These are phyloP conservation scores for Aproaerema taeniolella DNA, from an alignment of 2,888 invertebrate species.

Conservation along the genomic window DNA sequence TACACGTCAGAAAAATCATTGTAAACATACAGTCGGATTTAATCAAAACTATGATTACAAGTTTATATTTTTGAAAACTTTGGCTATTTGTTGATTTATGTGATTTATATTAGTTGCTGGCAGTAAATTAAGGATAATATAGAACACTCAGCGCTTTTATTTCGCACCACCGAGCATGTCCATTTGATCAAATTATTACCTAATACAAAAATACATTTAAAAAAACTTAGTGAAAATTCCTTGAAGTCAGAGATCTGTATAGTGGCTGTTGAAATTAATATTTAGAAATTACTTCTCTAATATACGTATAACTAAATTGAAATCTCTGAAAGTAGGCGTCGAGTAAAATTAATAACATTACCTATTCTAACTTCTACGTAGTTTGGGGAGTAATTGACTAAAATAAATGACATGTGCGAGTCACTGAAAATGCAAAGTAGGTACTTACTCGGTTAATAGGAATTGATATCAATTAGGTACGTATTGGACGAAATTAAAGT, in stretches of 20 bases:
- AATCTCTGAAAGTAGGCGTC: slow-evolving; percentile 33
- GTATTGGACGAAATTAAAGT: too few relatives aligned
- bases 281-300: slow-evolving; percentile 21
- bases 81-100: not conserved
- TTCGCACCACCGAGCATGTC: too few relatives aligned
- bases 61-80: not conserved
- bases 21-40: too few relatives aligned
- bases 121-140: not conserved
- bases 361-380: slow-evolving; percentile 44
- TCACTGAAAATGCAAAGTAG: slow-evolving; percentile 4
- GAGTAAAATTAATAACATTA: slow-evolving; percentile 28
- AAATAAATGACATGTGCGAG: slow-evolving; percentile 42
- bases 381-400: slow-evolving; percentile 66
- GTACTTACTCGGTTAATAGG: too few relatives aligned
- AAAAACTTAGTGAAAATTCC: slow-evolving; percentile 27
- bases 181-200: too few relatives aligned
- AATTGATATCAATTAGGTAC: too few relatives aligned
- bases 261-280: slow-evolving; percentile 7
- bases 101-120: not conserved
- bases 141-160: not conserved
- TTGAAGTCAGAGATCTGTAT: slow-evolving; percentile 2
- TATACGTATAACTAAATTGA: slow-evolving; percentile 22
- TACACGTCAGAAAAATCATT: too few relatives aligned
- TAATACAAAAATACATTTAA: too few relatives aligned
- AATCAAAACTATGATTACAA: too few relatives aligned